These are phyloP conservation scores for Diorhabda elongata DNA, from an alignment of 1,140 invertebrate species.

Conservation along the genomic window DNA sequence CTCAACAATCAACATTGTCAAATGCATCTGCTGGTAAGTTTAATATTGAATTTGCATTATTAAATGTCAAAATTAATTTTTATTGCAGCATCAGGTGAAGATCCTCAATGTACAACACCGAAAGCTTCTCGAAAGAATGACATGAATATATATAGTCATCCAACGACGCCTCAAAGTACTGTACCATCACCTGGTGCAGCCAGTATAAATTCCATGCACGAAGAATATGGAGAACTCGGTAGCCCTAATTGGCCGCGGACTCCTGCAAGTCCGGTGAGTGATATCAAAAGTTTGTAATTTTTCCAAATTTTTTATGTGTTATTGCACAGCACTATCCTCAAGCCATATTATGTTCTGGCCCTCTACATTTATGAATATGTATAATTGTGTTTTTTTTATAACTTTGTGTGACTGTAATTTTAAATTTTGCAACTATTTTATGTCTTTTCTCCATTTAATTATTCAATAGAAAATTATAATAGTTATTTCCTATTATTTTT, in stretches of 20 bases:
- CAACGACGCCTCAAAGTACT: constrained; percentile 67
- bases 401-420: no score
- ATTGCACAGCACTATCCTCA: constrained; percentile 17
- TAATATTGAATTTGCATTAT: not conserved
- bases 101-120: constrained; percentile 69
- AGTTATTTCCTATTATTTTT: not conserved
- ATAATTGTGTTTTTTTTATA: no score
- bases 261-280: constrained; percentile 82
- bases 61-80: not conserved
- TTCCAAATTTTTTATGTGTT: constrained; percentile 9
- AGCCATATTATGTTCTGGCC: constrained; percentile 6
- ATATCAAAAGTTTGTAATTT: not conserved
- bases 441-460: not conserved
- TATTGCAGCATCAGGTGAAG: constrained; percentile 73
- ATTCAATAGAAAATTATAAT: no score
- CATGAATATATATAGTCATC: constrained; percentile 61
- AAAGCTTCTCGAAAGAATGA: constrained; percentile 70
- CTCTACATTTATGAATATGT: no score
- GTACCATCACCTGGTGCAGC: constrained; percentile 77
- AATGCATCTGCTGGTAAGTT: constrained; percentile 78
- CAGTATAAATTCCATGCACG: constrained; percentile 77
- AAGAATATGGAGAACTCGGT: constrained; percentile 84
- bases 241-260: constrained; percentile 84
- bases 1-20: constrained; percentile 85
- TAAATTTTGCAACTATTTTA: no score